These are phyloP conservation scores for Lethocerus indicus DNA, from an alignment of 1,140 invertebrate species.

Conservation along the genomic window DNA sequence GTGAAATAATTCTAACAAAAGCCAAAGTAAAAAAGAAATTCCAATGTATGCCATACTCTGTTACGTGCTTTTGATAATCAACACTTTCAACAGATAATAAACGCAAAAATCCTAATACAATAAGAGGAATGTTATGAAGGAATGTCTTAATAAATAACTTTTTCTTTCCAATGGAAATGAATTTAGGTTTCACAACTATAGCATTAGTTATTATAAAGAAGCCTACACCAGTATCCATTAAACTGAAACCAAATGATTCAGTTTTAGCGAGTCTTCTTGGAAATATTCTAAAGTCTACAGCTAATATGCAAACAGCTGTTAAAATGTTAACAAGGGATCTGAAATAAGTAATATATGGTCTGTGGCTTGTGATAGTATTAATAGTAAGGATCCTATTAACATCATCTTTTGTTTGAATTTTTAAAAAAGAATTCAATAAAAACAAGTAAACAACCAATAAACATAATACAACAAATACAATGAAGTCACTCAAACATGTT, in stretches of 20 bases:
- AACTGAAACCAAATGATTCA: slow-evolving; percentile 64
- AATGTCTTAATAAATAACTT: slow-evolving; percentile 17
- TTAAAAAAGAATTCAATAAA: not conserved
- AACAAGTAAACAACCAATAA: slow-evolving; percentile 3
- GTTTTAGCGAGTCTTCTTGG: slow-evolving; percentile 75
- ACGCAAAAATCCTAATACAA: slow-evolving; percentile 53
- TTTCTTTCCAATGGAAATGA: not conserved
- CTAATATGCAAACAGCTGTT: slow-evolving; percentile 71
- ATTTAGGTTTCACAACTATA: slow-evolving; percentile 23
- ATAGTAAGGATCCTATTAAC: slow-evolving; percentile 1
- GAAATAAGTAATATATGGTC: slow-evolving; percentile 43
- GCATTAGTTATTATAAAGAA: slow-evolving; percentile 77
- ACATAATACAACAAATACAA: not conserved
- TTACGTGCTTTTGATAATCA: slow-evolving; percentile 70
- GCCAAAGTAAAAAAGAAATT: slow-evolving; percentile 93
- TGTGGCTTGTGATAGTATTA: slow-evolving; percentile 21
- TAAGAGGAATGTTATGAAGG: slow-evolving; percentile 28
- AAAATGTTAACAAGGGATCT: slow-evolving; percentile 51
- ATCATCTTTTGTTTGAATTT: not conserved
- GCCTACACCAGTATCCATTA: slow-evolving; percentile 93
- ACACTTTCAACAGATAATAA: slow-evolving; percentile 40
- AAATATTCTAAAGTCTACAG: slow-evolving; percentile 81
- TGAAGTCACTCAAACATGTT: slow-evolving; percentile 9
- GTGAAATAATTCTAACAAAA: slow-evolving; percentile 55
- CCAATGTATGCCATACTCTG: slow-evolving; percentile 92